A percentile compares a stretch with the other conserved stretches of the same genome.
Evolutionary conservation across 2,113 vertebrate genomes (phyloP).

Genomic region (Struthidea cinerea): DNA sequence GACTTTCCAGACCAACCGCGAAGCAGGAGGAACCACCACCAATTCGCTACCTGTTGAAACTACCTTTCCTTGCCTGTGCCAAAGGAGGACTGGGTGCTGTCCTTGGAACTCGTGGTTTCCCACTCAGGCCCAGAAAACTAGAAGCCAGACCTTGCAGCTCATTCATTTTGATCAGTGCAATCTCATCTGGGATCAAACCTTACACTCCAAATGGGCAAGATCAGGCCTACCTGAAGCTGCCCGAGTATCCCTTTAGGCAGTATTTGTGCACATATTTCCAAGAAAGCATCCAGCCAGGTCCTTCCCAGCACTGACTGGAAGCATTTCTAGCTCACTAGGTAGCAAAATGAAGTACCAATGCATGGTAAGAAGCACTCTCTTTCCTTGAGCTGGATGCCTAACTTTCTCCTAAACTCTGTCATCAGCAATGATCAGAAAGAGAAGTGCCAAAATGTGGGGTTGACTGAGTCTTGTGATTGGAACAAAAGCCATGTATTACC

Average conservation of each 20-base stretch:
- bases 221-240: not conserved
- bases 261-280: not conserved
- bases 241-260: not conserved
- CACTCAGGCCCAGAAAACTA: not conserved
- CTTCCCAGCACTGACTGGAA: not conserved
- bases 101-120: accelerated
- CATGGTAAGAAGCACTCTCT: not conserved
- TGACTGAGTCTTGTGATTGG: not conserved
- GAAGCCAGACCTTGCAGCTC: not conserved
- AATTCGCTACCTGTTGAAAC: not conserved
- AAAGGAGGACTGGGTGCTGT: accelerated
- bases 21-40: not conserved
- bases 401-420: not conserved
- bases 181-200: not conserved
- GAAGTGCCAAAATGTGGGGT: not conserved
- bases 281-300: not conserved
- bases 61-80: not conserved
- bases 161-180: not conserved
- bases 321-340: not conserved
- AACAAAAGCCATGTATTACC: not conserved
- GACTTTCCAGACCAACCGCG: not conserved
- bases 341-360: not conserved
- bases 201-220: not conserved
- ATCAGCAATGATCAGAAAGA: not conserved
- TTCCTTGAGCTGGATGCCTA: not conserved